Conservation (phyloP, 2,888 invertebrate species). For the Drosophila kambysellisi region DNA sequence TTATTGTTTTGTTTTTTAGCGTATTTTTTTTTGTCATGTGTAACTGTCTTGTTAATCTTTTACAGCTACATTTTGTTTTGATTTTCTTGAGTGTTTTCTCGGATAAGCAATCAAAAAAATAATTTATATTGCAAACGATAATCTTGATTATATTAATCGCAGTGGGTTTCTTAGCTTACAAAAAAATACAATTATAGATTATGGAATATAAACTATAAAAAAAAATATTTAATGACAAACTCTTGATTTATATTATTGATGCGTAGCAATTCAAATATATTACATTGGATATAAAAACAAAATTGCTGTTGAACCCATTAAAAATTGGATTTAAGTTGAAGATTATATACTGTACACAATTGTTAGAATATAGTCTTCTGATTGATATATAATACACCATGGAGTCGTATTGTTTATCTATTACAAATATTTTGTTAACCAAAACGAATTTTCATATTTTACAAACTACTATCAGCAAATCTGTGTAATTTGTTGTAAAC, state of each 20-base stretch:
- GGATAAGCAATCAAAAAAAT: not conserved
- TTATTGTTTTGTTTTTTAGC: conserved; percentile 31
- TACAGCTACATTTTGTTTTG: not conserved
- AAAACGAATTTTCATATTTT: not conserved
- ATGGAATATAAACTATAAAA: not conserved
- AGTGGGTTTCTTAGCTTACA: not conserved
- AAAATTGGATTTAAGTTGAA: not conserved
- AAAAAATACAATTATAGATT: no score
- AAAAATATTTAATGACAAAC: not conserved
- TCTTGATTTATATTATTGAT: not conserved
- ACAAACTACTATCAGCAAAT: not conserved
- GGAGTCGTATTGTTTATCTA: not conserved
- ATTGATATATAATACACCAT: not conserved
- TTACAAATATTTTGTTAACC: not conserved
- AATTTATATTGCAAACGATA: not conserved
- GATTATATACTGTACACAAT: not conserved
- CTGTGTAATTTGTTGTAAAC: not conserved
- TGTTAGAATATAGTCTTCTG: not conserved
- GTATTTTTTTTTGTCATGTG: conserved; percentile 3
- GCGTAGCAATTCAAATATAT: not conserved
- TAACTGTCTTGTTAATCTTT: conserved; percentile 6
- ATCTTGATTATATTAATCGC: not conserved
- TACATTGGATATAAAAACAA: not conserved
- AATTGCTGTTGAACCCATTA: not conserved
- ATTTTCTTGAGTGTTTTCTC: not conserved